Conservation (phyloP, 2,113 vertebrate genomes). For the Heptranchias perlo region DNA sequence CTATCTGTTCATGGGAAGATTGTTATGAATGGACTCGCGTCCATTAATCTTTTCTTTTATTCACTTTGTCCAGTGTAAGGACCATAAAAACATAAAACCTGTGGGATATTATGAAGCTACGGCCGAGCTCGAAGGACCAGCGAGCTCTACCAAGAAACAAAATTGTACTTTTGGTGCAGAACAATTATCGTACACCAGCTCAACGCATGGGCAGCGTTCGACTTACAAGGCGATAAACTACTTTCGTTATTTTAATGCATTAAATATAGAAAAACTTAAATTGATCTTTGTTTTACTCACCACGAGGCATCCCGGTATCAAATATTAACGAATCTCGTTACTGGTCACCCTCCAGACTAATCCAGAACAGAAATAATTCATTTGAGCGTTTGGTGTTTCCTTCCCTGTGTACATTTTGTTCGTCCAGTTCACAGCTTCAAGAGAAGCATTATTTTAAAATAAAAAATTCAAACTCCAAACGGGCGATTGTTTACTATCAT, state of each 20-base stretch:
- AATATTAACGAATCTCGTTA: not conserved
- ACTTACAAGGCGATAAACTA: not conserved
- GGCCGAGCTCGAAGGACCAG: not conserved
- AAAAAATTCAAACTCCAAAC: no score
- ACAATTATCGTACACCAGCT: not conserved
- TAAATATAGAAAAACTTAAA: not conserved
- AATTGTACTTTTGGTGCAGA: not conserved
- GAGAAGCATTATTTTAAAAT: not conserved
- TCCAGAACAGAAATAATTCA: not conserved
- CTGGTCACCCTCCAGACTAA: not conserved
- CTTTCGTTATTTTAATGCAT: not conserved
- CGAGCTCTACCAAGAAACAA: not conserved
- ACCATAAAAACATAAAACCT: not conserved
- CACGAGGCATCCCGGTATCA: not conserved
- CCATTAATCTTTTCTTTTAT: conserved; percentile 17
- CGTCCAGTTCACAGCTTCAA: not conserved
- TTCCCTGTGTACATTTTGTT: not conserved
- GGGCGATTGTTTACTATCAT: not conserved
- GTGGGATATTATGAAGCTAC: not conserved
- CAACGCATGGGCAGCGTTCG: not conserved
- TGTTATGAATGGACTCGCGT: not conserved
- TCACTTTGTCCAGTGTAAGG: not conserved
- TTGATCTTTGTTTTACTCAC: not conserved
- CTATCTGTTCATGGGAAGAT: not conserved
- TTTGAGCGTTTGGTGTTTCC: not conserved